These are phyloP conservation scores for Apis cerana DNA, from an alignment of 1,140 invertebrate genomes.

Conservation along the genomic window DNA sequence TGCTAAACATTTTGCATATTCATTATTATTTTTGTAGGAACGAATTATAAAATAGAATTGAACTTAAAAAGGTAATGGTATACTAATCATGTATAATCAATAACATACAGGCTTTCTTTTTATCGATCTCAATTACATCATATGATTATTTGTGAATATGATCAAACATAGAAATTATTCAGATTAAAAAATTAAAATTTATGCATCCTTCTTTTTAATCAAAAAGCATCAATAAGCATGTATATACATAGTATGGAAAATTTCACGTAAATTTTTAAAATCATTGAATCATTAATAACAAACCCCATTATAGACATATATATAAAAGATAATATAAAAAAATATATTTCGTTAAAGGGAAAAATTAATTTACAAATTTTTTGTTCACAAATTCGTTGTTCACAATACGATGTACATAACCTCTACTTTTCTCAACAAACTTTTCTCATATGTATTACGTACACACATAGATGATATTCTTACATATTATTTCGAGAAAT, in stretches of 20 bases:
- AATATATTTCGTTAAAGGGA: neutral
- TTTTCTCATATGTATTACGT: neutral
- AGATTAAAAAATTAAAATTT: neutral
- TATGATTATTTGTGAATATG: neutral
- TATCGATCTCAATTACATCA: neutral
- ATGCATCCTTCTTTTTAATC: neutral
- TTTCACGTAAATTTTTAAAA: neutral
- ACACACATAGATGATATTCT: neutral
- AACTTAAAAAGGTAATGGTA: constrained; percentile 23
- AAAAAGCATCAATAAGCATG: neutral
- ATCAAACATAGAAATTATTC: neutral
- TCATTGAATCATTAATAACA: neutral
- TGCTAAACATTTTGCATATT: neutral
- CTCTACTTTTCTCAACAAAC: neutral
- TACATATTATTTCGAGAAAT: neutral
- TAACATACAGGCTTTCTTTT: neutral
- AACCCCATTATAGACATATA: neutral
- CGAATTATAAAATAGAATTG: neutral
- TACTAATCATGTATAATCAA: constrained; percentile 32
- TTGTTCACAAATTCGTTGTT: neutral
- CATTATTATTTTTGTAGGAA: neutral
- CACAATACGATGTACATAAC: neutral
- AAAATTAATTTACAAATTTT: neutral
- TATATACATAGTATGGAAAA: neutral
- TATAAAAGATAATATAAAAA: neutral